Evolutionary conservation across 64 coral and sea anemone species (phyloP).

Genomic region (Pocillopora damicornis): DNA sequence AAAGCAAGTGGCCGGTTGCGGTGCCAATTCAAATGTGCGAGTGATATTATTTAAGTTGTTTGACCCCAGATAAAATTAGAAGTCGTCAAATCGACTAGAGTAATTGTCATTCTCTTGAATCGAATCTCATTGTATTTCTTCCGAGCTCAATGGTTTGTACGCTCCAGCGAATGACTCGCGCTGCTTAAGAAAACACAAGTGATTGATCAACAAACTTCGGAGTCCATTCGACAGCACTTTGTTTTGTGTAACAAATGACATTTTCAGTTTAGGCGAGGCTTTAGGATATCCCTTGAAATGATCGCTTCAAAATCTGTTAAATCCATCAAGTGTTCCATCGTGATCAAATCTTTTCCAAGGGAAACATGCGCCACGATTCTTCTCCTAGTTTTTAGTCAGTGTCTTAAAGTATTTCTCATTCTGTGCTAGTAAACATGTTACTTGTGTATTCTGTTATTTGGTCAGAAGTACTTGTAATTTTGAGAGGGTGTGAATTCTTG

Average conservation of each 20-base stretch:
- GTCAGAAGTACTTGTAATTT: constrained; percentile 67
- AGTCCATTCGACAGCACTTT: not conserved
- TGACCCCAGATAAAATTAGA: constrained; percentile 89
- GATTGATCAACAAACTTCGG: constrained; percentile 25
- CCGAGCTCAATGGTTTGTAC: constrained; percentile 22
- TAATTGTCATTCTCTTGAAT: constrained; percentile 60
- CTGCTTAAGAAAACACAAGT: not conserved
- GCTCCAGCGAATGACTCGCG: not conserved
- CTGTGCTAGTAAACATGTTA: constrained; percentile 11
- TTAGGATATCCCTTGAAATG: not conserved
- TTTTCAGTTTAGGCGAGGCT: constrained; percentile 8
- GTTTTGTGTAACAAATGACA: constrained; percentile 8
- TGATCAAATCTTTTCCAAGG: not conserved
- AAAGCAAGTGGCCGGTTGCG: not conserved
- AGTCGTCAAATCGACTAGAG: constrained; percentile 41
- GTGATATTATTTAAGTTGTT: constrained; percentile 54
- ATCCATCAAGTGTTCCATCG: constrained; percentile 27
- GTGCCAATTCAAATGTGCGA: constrained; percentile 4
- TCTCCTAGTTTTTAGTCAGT: not conserved
- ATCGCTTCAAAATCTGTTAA: constrained; percentile 13
- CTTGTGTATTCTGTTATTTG: constrained; percentile 34
- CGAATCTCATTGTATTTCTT: constrained; percentile 35
- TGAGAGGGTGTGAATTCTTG: constrained; percentile 76
- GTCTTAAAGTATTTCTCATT: not conserved
- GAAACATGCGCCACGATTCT: not conserved